phyloP scores from a whole-genome alignment of 2,888 invertebrate species.

The Synergus laeviventris region DNA sequence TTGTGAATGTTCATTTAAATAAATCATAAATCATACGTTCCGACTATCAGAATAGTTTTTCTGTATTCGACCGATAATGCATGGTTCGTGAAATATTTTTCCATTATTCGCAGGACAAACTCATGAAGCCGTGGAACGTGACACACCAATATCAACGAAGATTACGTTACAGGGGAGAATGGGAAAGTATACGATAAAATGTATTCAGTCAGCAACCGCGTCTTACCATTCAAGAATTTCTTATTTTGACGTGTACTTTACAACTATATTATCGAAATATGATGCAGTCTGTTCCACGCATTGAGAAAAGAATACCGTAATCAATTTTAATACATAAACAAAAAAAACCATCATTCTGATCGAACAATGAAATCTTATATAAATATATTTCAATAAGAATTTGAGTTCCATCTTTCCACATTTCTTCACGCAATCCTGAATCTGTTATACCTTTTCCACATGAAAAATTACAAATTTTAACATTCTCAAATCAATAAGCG shows the following conservation, averaged over 20 bases:
- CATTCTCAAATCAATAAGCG: neutral
- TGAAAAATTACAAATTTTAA: neutral
- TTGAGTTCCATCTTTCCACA: too few relatives aligned
- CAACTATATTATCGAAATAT: conserved; percentile 1
- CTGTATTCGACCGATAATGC: conserved; percentile 6
- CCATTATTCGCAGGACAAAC: conserved; percentile 18
- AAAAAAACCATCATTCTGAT: too few relatives aligned
- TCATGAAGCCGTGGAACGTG: conserved; percentile 28
- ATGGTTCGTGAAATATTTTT: conserved; percentile 26
- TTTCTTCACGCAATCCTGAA: too few relatives aligned
- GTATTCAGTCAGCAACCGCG: conserved; percentile 27
- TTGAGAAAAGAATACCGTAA: neutral
- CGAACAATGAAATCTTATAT: too few relatives aligned
- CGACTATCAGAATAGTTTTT: conserved; percentile 12
- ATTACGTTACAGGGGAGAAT: conserved; percentile 20
- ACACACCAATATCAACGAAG: conserved; percentile 32
- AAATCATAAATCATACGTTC: neutral
- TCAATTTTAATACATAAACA: neutral
- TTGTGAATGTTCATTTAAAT: neutral
- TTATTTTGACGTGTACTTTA: conserved; percentile 17
- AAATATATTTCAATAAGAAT: too few relatives aligned
- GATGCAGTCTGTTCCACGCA: neutral
- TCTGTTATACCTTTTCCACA: too few relatives aligned
- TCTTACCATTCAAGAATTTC: conserved; percentile 11
- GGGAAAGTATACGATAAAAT: conserved; percentile 28